Conservation (phyloP, 2,113 vertebrate genomes). For the Odocoileus hemionus region DNA sequence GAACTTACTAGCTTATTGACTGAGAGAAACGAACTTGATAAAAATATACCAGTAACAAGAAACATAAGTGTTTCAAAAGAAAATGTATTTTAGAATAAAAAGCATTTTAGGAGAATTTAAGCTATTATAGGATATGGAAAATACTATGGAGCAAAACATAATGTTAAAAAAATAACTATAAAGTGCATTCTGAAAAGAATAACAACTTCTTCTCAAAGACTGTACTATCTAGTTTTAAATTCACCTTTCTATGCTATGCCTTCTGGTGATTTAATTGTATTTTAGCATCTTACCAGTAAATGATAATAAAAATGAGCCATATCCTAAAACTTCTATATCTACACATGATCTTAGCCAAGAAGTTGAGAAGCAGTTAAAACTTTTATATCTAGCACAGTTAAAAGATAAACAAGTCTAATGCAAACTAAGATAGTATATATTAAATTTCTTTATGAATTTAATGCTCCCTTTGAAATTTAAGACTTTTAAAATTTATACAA, state of each 20-base stretch:
- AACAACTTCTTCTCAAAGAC: background rate
- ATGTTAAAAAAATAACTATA: background rate
- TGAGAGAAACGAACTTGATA: conserved; percentile 30
- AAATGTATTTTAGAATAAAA: background rate
- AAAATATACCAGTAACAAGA: background rate
- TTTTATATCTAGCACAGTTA: background rate
- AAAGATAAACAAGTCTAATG: background rate
- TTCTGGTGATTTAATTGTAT: background rate
- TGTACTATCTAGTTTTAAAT: background rate
- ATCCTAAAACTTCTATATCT: background rate
- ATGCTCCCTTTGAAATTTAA: background rate
- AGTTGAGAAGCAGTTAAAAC: background rate
- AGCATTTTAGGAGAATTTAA: background rate
- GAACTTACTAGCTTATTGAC: background rate
- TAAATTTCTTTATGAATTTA: background rate
- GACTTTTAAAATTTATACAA: background rate
- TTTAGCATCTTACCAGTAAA: background rate
- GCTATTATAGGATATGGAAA: background rate
- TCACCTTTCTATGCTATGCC: background rate
- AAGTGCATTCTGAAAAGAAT: background rate
- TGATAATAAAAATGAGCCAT: background rate
- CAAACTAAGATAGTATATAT: background rate
- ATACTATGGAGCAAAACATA: background rate
- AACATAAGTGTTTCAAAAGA: conserved; percentile 26
- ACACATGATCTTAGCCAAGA: background rate